Base-by-base conservation (phyloP, 2,113 vertebrate genomes). In the Condylura cristata region DNA sequence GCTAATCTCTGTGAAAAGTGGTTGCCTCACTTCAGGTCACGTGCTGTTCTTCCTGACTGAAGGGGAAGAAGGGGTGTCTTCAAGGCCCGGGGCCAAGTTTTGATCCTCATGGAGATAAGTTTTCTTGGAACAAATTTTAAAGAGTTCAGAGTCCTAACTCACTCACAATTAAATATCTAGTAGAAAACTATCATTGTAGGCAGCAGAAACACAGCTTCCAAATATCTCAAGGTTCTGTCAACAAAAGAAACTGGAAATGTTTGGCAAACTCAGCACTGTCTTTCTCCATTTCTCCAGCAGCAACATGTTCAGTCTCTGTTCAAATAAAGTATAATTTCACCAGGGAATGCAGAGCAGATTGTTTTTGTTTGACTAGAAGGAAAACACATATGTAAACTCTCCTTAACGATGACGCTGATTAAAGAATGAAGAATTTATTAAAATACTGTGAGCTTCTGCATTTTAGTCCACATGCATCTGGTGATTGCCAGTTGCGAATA, bases 91-190 rank as follows among this genome's bases (percentile, higher is more conserved):
- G 95, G 97, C 97, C 97, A 97, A 88, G 74, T 81, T 89, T 95
- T 97, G 96, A 94, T 96, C 97, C 97, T 96, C 98, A 96, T 85
- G 96, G 96, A 97, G 97, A 96, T 93, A 98, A 98, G 97, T 97
- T 98, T 97, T 97, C 94, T 96, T 97, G 98, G 96, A 98, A 97
- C 86, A 96, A 97, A 98, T 97, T 96, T 97, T 95, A 92, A 56
- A 80, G 95, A 96, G 95, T 95, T 97, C 60, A 90, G 90, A 96
- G 96, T 97, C 96, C 95, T 75, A 96, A 92, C 72, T 72, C 91
- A 96, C 89, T 96, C 96, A 96, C 96, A 97, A 93, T 94, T 95
- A 96, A 74, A 96, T 97, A 97, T 97, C 96, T 78, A 95, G 71
- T 86, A 95, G 94, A 95, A 81, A 96, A 88, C 90, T 89, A 92